Evolutionary conservation across 2,113 vertebrate species (phyloP), one percentile per base, ranked within the genome.

Genomic region (Zeus faber): DNA sequence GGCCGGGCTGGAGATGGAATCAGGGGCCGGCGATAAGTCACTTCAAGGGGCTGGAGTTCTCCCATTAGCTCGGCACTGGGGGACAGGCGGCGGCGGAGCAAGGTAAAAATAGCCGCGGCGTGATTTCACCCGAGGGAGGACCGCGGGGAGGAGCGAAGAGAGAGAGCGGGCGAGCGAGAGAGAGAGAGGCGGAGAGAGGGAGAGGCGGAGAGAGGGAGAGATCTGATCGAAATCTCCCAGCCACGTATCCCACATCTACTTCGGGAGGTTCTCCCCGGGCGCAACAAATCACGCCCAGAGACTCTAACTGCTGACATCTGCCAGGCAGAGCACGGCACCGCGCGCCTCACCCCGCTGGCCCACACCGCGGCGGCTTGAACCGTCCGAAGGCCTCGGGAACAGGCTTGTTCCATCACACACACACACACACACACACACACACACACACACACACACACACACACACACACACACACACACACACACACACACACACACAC

Each of bases 81-180:
- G 33, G 13, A n/a, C 11, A 1, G 21, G 70, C 26, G 2, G 61
- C 63, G 67, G 70, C 57, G 78, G 67, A 77, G 74, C 43, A 67
- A 62, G 70, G 80, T 82, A 87, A 83, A 89, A 89, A 89, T 86
- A 88, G 85, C 85, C 69, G 64, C 54, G 49, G 77, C 77, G 63
- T 74, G 73, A 85, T 81, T 85, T 85, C 73, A 57, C 75, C 79
- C 77, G 52, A 63, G 79, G 77, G 77, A 81, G n/a, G n/a, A n/a
- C n/a, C 67, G 9, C 29, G 20, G 58, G 76, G 46, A 71, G 61
- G 46, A 77, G 69, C 62, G 72, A 75, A 61, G 74, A 76, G 67
- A 69, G 76, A 65, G n/a, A n/a, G n/a, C n/a, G n/a, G n/a, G n/a
- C n/a, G n/a, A n/a, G n/a, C n/a, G n/a, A n/a, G n/a, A n/a, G n/a